phyloP scores from a whole-genome alignment of 2,113 vertebrate species.

The Peromyscus leucopus region DNA sequence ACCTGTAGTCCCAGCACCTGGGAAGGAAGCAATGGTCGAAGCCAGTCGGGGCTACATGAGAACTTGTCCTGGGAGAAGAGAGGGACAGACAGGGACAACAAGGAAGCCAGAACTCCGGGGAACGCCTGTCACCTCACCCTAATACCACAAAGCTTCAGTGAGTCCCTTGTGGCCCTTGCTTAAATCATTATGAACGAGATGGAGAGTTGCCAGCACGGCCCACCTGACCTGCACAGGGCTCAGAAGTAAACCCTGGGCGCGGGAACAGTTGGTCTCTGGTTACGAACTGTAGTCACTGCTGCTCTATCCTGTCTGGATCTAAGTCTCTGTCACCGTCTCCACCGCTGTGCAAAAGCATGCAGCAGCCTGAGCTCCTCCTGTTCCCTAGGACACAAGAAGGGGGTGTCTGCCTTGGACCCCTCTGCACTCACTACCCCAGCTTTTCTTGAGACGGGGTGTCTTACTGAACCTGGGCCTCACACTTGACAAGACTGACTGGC shows the following conservation, averaged over 20 bases:
- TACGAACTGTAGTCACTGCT: not conserved
- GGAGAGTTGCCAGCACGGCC: accelerated
- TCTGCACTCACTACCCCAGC: not conserved
- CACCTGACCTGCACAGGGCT: not conserved
- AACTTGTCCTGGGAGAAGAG: not conserved
- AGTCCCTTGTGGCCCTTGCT: not conserved
- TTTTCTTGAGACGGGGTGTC: not conserved
- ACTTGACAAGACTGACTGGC: not conserved
- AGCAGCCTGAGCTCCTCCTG: not conserved
- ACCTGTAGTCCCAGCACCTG: not conserved
- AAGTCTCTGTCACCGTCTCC: not conserved
- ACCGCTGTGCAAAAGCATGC: not conserved
- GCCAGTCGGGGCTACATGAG: not conserved
- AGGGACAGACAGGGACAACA: not conserved
- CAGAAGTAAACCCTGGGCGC: too few relatives aligned
- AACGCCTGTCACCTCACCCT: too few relatives aligned
- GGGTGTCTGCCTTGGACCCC: accelerated
- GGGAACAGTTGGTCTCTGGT: not conserved
- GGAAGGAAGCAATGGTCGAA: not conserved
- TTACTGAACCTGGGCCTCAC: not conserved
- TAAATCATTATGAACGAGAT: not conserved
- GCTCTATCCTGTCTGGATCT: not conserved
- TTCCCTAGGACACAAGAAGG: not conserved
- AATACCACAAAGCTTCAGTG: accelerated
- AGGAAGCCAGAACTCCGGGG: not conserved